Conservation (phyloP, 2,113 vertebrate species). For the Paradoxurus hermaphroditus region DNA sequence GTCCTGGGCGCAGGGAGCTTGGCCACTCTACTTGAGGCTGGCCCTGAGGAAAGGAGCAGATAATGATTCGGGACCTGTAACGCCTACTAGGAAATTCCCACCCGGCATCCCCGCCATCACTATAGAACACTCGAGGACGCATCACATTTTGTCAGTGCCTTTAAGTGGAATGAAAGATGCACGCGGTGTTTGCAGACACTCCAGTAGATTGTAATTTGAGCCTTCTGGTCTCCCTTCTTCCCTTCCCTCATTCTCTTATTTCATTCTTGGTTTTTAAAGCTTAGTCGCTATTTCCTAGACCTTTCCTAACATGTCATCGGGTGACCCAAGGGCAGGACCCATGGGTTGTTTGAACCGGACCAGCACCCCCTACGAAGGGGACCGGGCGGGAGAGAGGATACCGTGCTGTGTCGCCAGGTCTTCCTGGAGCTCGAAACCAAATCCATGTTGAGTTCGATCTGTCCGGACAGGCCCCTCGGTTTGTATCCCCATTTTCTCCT, state of each 20-base stretch:
- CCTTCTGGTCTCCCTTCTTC: background rate
- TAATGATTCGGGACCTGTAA: background rate
- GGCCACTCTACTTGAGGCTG: background rate
- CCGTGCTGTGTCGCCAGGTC: fast-evolving
- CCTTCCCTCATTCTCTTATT: background rate
- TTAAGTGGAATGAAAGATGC: background rate
- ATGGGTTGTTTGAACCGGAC: background rate
- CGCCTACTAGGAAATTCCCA: background rate
- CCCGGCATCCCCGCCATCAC: background rate
- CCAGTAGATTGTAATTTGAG: background rate
- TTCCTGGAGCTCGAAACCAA: background rate
- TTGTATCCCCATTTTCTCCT: background rate
- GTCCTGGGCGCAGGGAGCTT: background rate
- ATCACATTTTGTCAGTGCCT: background rate
- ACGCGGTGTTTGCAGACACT: background rate
- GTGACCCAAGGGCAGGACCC: background rate
- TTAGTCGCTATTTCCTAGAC: background rate
- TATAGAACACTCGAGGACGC: fast-evolving
- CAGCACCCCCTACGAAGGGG: background rate
- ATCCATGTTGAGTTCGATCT: background rate
- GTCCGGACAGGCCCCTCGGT: background rate
- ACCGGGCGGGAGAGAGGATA: background rate
- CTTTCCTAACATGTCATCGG: background rate
- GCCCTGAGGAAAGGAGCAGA: background rate
- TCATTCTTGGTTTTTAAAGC: background rate